Evolutionary conservation across 2,888 invertebrate genomes (phyloP).

Genomic region (Cephus pygmeus): DNA sequence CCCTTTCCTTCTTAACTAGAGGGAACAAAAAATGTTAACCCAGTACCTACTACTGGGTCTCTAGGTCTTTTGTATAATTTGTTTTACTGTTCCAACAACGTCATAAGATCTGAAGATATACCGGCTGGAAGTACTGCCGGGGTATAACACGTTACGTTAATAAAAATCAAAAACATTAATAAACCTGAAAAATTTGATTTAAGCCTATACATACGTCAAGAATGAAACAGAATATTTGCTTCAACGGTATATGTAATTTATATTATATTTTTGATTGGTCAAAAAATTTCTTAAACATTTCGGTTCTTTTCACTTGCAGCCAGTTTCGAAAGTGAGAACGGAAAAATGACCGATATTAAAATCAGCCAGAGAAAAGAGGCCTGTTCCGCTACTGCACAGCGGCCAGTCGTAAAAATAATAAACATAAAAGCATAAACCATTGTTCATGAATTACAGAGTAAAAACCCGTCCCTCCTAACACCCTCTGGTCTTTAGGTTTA

Average conservation of each 20-base stretch:
- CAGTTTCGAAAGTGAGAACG: slow-evolving; percentile 5
- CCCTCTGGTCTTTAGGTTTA: slow-evolving; percentile 15
- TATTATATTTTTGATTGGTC: background rate
- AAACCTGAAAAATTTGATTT: background rate
- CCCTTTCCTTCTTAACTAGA: background rate
- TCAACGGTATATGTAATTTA: background rate
- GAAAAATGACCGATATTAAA: slow-evolving; percentile 5
- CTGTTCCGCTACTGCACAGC: slow-evolving; percentile 41
- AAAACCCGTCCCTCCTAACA: slow-evolving; percentile 30
- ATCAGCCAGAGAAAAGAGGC: slow-evolving; percentile 1
- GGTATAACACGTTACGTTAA: background rate
- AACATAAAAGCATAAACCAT: slow-evolving; percentile 56
- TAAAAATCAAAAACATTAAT: too few species aligned
- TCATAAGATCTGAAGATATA: background rate
- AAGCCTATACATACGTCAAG: background rate
- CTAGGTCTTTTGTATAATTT: slow-evolving; percentile 15
- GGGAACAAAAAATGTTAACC: background rate
- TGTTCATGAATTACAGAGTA: slow-evolving; percentile 44
- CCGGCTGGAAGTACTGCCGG: background rate
- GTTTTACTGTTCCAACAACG: background rate
- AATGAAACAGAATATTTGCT: background rate
- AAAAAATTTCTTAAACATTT: background rate
- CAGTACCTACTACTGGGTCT: slow-evolving; percentile 7
- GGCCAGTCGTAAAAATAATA: slow-evolving; percentile 54
- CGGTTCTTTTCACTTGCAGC: background rate